Percentiles rank a stretch among this genome's conserved stretches.
Conservation (phyloP, 2,113 vertebrate genomes). For the Cavia porcellus region DNA sequence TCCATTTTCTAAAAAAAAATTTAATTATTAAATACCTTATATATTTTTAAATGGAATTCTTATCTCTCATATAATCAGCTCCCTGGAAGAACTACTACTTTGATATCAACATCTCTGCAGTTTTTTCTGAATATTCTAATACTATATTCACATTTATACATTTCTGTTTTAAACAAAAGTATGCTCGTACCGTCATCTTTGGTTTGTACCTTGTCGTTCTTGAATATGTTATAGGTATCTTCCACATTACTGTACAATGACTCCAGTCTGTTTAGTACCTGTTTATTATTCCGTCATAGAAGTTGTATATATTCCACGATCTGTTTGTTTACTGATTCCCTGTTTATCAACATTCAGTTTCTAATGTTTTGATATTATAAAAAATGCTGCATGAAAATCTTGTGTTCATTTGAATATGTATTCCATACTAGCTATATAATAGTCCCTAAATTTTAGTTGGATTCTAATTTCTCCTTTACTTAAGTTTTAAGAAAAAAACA, state of each 20-base stretch:
- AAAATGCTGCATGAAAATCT: not conserved
- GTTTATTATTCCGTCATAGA: not conserved
- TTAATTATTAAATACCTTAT: not conserved
- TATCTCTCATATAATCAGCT: not conserved
- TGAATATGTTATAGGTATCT: not conserved
- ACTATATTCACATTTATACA: not conserved
- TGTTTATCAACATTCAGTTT: constrained; percentile 7
- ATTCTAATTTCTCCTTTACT: constrained; percentile 8
- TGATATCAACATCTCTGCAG: not conserved
- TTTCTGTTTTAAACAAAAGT: constrained; percentile 45
- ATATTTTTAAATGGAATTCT: constrained; percentile 49
- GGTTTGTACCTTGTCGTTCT: constrained; percentile 3
- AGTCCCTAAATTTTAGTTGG: constrained; percentile 46
- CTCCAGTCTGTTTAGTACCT: not conserved
- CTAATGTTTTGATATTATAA: not conserved
- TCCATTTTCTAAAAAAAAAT: not conserved
- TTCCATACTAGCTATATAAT: not conserved
- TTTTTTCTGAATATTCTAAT: constrained; percentile 13
- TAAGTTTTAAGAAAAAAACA: constrained; percentile 23
- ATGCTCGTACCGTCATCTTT: not conserved
- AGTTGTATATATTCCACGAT: not conserved
- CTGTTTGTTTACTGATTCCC: not conserved
- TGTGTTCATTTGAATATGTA: not conserved
- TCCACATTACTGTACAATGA: not conserved
- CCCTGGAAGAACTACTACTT: not conserved